phyloP scores from a whole-genome alignment of 2,888 invertebrate species.

The Ptilodon capucinus region DNA sequence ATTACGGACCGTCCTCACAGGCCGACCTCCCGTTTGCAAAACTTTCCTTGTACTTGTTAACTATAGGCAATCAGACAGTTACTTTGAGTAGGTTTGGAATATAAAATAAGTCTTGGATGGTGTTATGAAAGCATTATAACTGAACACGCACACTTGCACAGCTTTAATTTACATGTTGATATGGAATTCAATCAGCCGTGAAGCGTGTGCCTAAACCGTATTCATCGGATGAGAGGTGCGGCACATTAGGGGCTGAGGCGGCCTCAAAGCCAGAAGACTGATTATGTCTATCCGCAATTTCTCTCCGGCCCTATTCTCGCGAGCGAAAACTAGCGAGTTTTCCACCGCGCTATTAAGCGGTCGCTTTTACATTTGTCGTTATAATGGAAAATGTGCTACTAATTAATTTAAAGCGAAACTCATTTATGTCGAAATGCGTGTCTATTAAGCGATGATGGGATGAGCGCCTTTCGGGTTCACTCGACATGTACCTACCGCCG shows the following conservation, averaged over 20 bases:
- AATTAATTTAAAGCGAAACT: slow-evolving; percentile 82
- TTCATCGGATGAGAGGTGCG: slow-evolving; percentile 76
- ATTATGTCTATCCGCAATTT: slow-evolving; percentile 83
- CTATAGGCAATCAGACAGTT: slow-evolving; percentile 31
- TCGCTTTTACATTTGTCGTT: slow-evolving; percentile 82
- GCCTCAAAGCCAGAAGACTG: slow-evolving; percentile 83
- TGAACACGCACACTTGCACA: neutral
- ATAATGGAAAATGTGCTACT: slow-evolving; percentile 83
- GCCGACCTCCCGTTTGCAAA: slow-evolving; percentile 68
- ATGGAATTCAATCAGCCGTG: slow-evolving; percentile 54
- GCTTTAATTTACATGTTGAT: slow-evolving; percentile 46
- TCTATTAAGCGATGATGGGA: slow-evolving; percentile 79
- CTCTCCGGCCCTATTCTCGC: slow-evolving; percentile 80
- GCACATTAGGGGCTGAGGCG: slow-evolving; percentile 76
- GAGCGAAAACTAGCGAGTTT: slow-evolving; percentile 83
- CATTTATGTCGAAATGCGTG: slow-evolving; percentile 82
- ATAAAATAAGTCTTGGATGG: slow-evolving; percentile 29
- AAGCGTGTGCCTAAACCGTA: slow-evolving; percentile 64
- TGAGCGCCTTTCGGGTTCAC: slow-evolving; percentile 66
- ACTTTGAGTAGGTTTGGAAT: slow-evolving; percentile 37
- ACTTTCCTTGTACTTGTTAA: slow-evolving; percentile 60
- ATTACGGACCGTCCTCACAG: slow-evolving; percentile 72
- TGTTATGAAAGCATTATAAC: neutral
- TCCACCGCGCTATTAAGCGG: slow-evolving; percentile 82
- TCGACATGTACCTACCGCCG: slow-evolving; percentile 47